Evolutionary conservation across 2,888 invertebrate genomes (phyloP), one percentile per base, ranked within the genome.

Genomic region (Diogma glabrata): DNA sequence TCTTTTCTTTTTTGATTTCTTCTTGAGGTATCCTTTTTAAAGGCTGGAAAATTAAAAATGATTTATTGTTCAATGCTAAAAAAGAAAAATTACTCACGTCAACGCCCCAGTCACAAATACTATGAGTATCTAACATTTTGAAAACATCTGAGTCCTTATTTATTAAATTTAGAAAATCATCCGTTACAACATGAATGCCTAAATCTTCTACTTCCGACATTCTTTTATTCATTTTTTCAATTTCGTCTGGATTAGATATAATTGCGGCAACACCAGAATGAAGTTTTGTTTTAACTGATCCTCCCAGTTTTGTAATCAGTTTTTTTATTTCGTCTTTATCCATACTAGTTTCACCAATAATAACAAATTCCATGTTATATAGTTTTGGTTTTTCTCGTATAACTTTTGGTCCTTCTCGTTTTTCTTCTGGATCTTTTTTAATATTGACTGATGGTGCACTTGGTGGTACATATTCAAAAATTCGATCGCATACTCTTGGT

Each of bases 21-120:
- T 75, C 72, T 22, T 43, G 20, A 43, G 43, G 43, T 14, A 79
- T 64, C 54, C 77, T 70, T 6, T 64, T 66, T 10, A 67, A 62
- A 3, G 77, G 75, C 74, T 74, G 16, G 56, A 20, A 47, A 55
- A 47, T 50, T 51, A 23, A 47, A 38, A 24, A 10, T 28, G 23
- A 55, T 53, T 55, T 55, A 52, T 54, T 51, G 22, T 49, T 4
- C 36, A 12, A 49, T 19, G 19, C 26, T 28, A 8, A 19, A 19
- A 33, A 7, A 33, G 4, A 33, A 22, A 14, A 14, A n/a, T 20
- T 47, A 74, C 76, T 76, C 71, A 84, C 84, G 66, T 91, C 87
- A 17, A 82, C 78, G 12, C 91, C 91, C 93, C 93, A 93, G 50
- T 79, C 73, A 23, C 85, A 84, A 57, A 93, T 81, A 55, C 79